Base-by-base conservation (phyloP, 1,140 invertebrate genomes). In the Sogatella furcifera region DNA sequence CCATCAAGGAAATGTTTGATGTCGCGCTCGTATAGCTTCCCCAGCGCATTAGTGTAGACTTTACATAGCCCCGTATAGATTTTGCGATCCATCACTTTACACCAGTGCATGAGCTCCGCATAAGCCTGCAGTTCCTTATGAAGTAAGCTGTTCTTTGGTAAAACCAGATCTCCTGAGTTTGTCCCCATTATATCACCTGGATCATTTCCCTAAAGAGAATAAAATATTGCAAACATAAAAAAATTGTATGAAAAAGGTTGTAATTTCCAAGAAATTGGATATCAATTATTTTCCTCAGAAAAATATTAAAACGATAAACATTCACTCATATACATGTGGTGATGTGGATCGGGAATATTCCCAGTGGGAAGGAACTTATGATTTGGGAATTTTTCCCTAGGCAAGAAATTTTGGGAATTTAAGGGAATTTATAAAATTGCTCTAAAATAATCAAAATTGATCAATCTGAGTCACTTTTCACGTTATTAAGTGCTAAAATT, bases 21-120 rank as follows among this genome's bases (percentile, higher is more conserved):
- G 74, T 95, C 90, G 67, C 86, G 80, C 64, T 92, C 89, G 74
- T 95, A 95, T 13, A 93, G 74, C 74, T 90, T 90, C 62, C 85
- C 84, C 58, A 94, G 77, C 14, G 84, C 86, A 38, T 77, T 76
- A 3, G 84, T 89, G 69, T 95, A 95, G 0, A 90, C 86, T 71
- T 85, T 86, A 44, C 84, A 83, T 15, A 98, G 78, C 31, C 84
- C 84, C 28, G 80, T 75, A 75, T 92, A 96, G 11, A 86, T 84
- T 69, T 86, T 85, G 44, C 81, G 79, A 72, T 97, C 92, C 77
- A 93, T 86, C 44, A 83, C 82, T 76, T 91, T 88, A 15, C 90
- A 77, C 86, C 94, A 92, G 70, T 90, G 86, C 87, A 96, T 94
- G 55, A 97, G 79, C 64, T 92, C 88, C 11, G 85, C 84, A 72